A percentile compares a stretch with the other conserved stretches of the same genome.
phyloP scores from a whole-genome alignment of 2,113 vertebrate species.

The Melanerpes aurifrons region DNA sequence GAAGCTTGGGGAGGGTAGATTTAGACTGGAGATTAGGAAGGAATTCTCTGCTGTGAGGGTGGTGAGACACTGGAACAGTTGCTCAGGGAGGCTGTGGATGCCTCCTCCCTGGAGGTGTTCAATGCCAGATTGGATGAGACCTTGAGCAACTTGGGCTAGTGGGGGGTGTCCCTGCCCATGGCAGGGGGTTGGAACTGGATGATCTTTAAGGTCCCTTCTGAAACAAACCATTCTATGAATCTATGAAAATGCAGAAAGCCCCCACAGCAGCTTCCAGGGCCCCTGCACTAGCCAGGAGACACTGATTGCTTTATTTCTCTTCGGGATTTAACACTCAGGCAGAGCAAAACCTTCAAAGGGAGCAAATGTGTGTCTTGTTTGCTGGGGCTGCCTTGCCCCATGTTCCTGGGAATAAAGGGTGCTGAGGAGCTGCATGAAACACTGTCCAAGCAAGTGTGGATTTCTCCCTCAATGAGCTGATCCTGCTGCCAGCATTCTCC shows the following conservation, averaged over 20 bases:
- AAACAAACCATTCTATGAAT: not conserved
- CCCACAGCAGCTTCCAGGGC: not conserved
- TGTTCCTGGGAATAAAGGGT: not conserved
- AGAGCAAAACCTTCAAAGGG: not conserved
- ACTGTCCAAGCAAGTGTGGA: not conserved
- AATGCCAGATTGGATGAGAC: too few species aligned
- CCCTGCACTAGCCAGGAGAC: not conserved
- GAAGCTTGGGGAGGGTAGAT: too few species aligned
- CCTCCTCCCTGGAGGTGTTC: too few species aligned
- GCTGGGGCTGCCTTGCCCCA: not conserved
- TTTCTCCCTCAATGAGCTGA: conserved; percentile 35
- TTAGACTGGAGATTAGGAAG: too few species aligned
- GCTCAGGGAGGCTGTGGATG: too few species aligned
- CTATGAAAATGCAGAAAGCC: not conserved
- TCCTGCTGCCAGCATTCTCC: conserved; percentile 47
- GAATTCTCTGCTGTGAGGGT: too few species aligned
- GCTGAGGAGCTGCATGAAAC: not conserved
- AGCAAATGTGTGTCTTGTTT: not conserved
- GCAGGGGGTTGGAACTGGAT: too few species aligned
- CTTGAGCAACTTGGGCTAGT: too few species aligned
- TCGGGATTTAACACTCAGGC: not conserved
- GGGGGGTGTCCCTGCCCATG: too few species aligned
- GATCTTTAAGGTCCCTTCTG: too few species aligned
- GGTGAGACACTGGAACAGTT: too few species aligned
- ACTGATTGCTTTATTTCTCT: not conserved